Base-by-base conservation (phyloP, 2,888 invertebrate species). In the Agrochola macilenta region DNA sequence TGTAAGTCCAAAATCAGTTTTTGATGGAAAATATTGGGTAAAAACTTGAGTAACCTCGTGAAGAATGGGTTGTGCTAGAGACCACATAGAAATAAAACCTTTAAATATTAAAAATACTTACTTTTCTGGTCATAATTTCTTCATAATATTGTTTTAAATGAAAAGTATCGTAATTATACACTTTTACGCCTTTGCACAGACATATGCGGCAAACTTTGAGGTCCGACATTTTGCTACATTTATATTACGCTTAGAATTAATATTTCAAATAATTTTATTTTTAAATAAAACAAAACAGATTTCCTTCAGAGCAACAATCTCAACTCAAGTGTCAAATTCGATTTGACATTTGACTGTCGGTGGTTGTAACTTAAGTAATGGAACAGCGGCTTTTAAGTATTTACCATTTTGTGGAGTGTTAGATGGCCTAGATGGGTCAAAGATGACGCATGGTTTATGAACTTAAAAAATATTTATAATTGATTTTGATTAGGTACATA, bases 201-300 rank as follows among this genome's bases (percentile, higher is more conserved):
- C 95, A 95, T 84, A 95, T 93, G 57, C 95, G 90, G 76, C 95
- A 95, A 82, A 95, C 90, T 87, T 93, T 94, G 8, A 93, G 78
- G 35, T 93, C 89, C 49, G 90, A 79, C 93, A 93, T 93, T 73
- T 79, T 87, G 12, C 0, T 66, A 14, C 1, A 65, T 49, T 49
- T n/a, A 26, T 30, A 46, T 14, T 60, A 61, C 7, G 0, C 20
- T 49, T 52, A 5, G 0, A 35, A 57, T 26, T 35, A 69, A 23
- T 20, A 68, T 49, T 63, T 61, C 60, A 60, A 20, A 17, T 8
- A 57, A 7, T 43, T 57, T 17, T 58, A 1, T 35, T 43, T 0
- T 2, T 54, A 0, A 35, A 64, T 30, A 68, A 7, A 39, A 39
- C 8, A 39, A 35, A 54, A 79, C 54, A 0, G 4, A 60, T 58